A percentile compares a stretch with the other conserved stretches of the same genome.
Conservation (phyloP, 2,113 vertebrate genomes). For the Megalops atlanticus region DNA sequence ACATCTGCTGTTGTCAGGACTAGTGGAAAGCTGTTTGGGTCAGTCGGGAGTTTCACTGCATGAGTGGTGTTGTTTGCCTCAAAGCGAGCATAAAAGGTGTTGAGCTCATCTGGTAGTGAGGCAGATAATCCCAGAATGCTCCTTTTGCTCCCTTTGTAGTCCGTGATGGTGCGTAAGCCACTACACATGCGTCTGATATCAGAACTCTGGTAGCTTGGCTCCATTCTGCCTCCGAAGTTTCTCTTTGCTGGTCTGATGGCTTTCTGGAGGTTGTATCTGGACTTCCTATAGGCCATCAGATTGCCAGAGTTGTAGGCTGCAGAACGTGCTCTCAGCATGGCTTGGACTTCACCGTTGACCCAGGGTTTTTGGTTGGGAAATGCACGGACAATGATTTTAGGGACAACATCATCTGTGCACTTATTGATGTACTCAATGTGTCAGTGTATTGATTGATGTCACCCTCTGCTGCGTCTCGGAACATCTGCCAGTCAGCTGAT, state of each 20-base stretch:
- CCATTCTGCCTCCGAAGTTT: neutral
- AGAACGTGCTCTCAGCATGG: too few relatives aligned
- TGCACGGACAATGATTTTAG: too few relatives aligned
- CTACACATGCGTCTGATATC: neutral
- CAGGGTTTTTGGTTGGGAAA: neutral
- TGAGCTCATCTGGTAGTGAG: too few relatives aligned
- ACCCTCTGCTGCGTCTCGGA: neutral
- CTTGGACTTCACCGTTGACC: neutral
- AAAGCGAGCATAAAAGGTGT: too few relatives aligned
- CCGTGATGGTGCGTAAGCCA: too few relatives aligned
- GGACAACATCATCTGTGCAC: too few relatives aligned
- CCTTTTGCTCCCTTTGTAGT: too few relatives aligned
- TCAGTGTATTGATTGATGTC: neutral
- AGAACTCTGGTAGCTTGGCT: neutral
- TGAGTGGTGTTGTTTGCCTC: too few relatives aligned
- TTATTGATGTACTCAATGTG: neutral
- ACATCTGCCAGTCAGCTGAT: constrained; percentile 4
- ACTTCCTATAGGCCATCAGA: too few relatives aligned
- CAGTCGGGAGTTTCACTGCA: neutral
- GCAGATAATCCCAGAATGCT: too few relatives aligned
- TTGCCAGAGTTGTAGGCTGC: too few relatives aligned
- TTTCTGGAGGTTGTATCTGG: too few relatives aligned
- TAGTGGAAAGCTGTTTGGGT: neutral
- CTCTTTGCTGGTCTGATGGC: constrained; percentile 4
- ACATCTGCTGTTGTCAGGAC: neutral